Conservation (phyloP, 1,140 invertebrate genomes). For the Anadara kagoshimensis region DNA sequence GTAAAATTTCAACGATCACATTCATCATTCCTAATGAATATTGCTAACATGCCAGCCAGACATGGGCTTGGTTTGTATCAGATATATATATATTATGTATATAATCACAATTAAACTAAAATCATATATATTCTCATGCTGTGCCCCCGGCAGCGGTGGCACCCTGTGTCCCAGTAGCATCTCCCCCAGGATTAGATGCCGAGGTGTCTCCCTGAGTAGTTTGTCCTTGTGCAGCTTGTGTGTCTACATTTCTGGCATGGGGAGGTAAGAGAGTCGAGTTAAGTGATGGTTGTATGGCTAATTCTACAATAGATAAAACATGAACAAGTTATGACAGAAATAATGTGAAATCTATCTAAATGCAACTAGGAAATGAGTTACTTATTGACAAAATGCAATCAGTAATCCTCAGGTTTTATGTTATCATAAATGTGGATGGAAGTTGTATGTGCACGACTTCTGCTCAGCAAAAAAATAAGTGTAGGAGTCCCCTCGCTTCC, state of each 20-base stretch:
- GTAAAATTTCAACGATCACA: too few relatives aligned
- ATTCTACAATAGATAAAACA: conserved; percentile 77
- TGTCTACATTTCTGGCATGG: conserved; percentile 70
- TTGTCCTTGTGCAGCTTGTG: conserved; percentile 34
- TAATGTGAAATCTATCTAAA: not conserved
- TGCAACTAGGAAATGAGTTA: not conserved
- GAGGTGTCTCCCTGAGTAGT: conserved; percentile 29
- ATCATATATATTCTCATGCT: conserved; percentile 4
- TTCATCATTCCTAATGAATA: too few relatives aligned
- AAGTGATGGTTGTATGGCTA: conserved; percentile 85
- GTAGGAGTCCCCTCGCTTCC: too few relatives aligned
- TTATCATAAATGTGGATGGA: too few relatives aligned
- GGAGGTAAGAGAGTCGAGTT: conserved; percentile 86
- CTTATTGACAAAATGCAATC: not conserved
- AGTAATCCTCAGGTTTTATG: too few relatives aligned
- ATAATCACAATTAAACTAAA: not conserved
- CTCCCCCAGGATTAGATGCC: conserved; percentile 44
- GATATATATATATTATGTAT: too few relatives aligned
- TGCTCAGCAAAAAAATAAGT: too few relatives aligned
- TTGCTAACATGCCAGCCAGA: too few relatives aligned
- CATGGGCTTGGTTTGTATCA: too few relatives aligned
- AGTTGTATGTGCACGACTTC: too few relatives aligned
- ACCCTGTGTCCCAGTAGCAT: conserved; percentile 45
- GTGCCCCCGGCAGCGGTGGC: conserved; percentile 46
- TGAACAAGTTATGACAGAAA: not conserved